These are phyloP conservation scores for Oceanodroma tethys DNA, from an alignment of 2,113 vertebrate genomes.

Conservation along the genomic window DNA sequence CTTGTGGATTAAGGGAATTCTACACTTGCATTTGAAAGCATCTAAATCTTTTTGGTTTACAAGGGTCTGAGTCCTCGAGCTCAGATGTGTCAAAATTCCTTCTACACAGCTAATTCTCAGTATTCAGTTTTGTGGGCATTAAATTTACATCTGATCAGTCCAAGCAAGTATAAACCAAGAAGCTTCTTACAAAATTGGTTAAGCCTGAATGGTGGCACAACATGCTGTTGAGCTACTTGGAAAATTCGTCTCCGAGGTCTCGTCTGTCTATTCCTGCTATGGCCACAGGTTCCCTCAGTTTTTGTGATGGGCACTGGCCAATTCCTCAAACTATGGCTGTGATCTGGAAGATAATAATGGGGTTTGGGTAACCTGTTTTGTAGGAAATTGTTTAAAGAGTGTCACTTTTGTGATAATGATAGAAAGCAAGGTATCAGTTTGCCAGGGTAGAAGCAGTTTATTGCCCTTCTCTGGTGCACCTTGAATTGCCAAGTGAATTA, in stretches of 20 bases:
- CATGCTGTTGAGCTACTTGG: not conserved
- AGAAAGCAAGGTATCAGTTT: not conserved
- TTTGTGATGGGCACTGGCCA: not conserved
- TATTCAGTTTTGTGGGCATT: not conserved
- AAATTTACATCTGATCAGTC: not conserved
- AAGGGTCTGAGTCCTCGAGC: not conserved
- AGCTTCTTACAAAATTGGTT: not conserved
- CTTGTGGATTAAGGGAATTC: not conserved
- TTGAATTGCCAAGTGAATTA: accelerated
- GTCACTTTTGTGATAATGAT: not conserved
- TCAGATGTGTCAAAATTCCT: not conserved
- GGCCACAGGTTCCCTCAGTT: accelerated
- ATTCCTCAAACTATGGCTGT: not conserved
- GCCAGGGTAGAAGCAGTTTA: not conserved
- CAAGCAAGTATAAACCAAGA: not conserved
- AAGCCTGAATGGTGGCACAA: not conserved
- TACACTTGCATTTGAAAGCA: not conserved
- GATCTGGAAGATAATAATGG: not conserved
- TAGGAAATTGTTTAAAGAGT: not conserved
- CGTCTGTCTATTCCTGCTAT: not conserved
- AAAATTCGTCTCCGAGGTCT: not conserved
- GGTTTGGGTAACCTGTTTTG: not conserved
- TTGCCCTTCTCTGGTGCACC: not conserved
- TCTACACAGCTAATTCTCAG: not conserved
- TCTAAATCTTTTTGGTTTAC: not conserved